Conservation (phyloP, 2,113 vertebrate genomes). For the Microcebus jonahi region DNA sequence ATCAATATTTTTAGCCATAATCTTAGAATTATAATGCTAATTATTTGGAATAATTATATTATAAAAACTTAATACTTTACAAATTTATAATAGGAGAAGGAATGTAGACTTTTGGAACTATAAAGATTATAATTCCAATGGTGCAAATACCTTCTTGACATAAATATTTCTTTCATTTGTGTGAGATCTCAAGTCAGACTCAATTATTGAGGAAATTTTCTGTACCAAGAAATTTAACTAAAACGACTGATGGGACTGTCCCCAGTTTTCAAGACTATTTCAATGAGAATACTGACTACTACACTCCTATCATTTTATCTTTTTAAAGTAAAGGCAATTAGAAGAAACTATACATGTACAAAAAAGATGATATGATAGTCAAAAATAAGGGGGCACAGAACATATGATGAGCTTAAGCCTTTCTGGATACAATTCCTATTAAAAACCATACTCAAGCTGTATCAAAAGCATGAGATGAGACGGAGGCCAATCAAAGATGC, state of each 20-base stretch:
- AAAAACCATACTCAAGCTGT: neutral
- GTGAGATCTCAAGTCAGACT: neutral
- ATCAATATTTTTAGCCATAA: neutral
- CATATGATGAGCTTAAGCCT: neutral
- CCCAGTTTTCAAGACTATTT: neutral
- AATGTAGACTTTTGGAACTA: neutral
- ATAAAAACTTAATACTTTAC: neutral
- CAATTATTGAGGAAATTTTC: neutral
- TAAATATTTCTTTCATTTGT: conserved; percentile 8
- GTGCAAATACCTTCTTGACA: neutral
- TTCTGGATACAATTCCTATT: neutral
- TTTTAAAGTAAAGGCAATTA: conserved; percentile 18
- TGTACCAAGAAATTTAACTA: neutral
- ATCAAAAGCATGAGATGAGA: neutral
- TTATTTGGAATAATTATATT: neutral
- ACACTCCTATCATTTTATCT: neutral
- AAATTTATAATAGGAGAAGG: neutral
- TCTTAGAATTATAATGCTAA: neutral
- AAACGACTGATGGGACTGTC: neutral
- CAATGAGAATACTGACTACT: neutral
- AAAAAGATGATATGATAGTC: neutral
- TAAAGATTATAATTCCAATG: neutral
- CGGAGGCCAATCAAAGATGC: neutral
- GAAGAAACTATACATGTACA: neutral
- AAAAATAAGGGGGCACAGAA: neutral